Evolutionary conservation across 2,888 invertebrate genomes (phyloP).

Genomic region (Nebria salina): DNA sequence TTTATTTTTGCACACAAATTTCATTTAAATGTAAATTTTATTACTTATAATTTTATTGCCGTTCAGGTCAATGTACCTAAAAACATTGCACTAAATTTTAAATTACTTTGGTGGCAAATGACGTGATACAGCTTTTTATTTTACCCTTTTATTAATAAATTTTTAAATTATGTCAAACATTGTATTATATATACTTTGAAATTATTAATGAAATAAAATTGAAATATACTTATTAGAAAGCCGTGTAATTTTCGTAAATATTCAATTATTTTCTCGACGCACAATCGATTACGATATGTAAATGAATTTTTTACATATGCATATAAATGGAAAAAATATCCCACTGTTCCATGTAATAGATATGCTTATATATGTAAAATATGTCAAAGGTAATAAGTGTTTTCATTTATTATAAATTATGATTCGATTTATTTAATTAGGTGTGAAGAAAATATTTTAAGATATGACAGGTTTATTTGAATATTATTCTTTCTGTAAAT

Average conservation of each 20-base stretch:
- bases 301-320: neutral
- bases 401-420: slow-evolving; percentile 1
- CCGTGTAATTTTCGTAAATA: too few relatives aligned
- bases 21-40: slow-evolving; percentile 1
- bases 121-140: neutral
- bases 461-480: neutral
- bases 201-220: too few relatives aligned
- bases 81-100: neutral
- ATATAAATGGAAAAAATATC: neutral
- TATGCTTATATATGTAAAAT: neutral
- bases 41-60: neutral
- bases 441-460: neutral
- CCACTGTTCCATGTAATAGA: too few relatives aligned
- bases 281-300: neutral
- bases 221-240: too few relatives aligned
- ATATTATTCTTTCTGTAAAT: neutral
- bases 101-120: neutral
- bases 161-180: neutral
- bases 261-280: neutral
- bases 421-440: neutral
- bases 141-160: neutral
- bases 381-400: neutral
- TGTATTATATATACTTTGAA: too few relatives aligned
- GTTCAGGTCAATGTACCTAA: neutral
- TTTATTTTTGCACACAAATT: slow-evolving; percentile 1